Evolutionary conservation across 2,888 invertebrate genomes (phyloP), one percentile per base, ranked within the genome.

Genomic region (Smittia aterrima): DNA sequence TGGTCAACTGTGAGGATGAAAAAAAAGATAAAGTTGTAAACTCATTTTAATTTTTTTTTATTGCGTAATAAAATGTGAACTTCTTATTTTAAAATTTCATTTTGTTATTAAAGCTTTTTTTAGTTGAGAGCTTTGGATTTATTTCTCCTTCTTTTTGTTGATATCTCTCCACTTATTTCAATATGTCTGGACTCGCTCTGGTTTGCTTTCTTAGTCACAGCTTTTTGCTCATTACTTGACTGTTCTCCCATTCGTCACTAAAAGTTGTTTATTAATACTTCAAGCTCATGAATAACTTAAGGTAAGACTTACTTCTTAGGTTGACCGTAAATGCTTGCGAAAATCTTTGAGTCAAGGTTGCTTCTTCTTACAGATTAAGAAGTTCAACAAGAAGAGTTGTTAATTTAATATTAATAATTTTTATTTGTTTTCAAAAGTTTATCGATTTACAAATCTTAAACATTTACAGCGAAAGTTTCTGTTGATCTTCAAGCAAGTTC

Each of bases 241-340:
- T 75, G 75, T 16, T 76, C 77, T 9, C 79, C 78, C n/a, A n/a
- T 40, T 79, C 79, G n/a, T 82, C 83, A 27, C 84, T 81, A 75
- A 47, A 64, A 64, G 62, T 38, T 24, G 67, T 66, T 58, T 32
- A 75, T 27, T 67, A 58, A 18, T 53, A 74, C 67, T n/a, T n/a
- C n/a, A n/a, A n/a, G n/a, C n/a, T 41, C 47, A 6, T 54, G 58
- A 40, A 58, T 47, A 68, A 32, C 25, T 62, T 38, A 80, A 80
- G 76, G 78, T 54, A 80, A 25, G 38, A 78, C 81, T 78, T 78
- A 80, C 81, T 25, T 27, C 6, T 72, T 58, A 32, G 80, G 80
- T 77, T 84, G 85, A 77, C 81, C 83, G 82, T 90, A 96, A 32
- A 96, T 84, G 79, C 95, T 95, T 2, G 88, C 88, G 76, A 95